Evolutionary conservation across 2,888 invertebrate species (phyloP), one percentile per base, ranked within the genome.

Genomic region (Caenorhabditis macrosperma): DNA sequence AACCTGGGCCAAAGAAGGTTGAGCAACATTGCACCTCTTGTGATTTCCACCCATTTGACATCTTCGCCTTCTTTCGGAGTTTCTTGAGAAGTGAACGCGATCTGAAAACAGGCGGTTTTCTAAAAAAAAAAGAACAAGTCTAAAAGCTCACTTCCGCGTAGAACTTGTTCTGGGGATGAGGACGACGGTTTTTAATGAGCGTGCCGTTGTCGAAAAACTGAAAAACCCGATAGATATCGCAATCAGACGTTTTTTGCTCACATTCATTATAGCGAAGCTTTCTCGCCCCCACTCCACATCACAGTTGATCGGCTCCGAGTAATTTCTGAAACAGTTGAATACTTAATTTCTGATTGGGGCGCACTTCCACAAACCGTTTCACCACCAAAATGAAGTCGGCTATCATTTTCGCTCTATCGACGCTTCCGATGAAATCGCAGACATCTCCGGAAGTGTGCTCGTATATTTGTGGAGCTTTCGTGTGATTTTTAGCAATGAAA

Each of bases 241-340:
- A 52, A 10, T 12, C 12, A 24, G 28, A 1, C 20, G 20, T n/a
- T 17, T 55, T 55, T 15, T n/a, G 1, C 2, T 7, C 33, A 66
- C 66, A 52, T 67, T 66, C 24, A 67, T 15, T 46, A 78, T 46
- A 2, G 55, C 78, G 26, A 72, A 72, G 50, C 68, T 72, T 4
- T 52, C 30, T n/a, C 48, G 48, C n/a, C 78, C 78, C 78, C 60
- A 61, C 41, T 78, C 78, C n/a, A 57, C 46, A 61, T 72, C 78
- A 57, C 78, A 78, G 7, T 72, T 30, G 15, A 26, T 20, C 5
- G 55, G 24, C 5, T 17, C 41, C 61, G 46, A 57, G 3, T 50
- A 7, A 4, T 26, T 52, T 15, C 28, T n/a, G 26, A 26, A 52
- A 17, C 3, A 4, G 5, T 17, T 48, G 48, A 50, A 30, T 41